Percentiles rank a stretch among this genome's conserved stretches.
phyloP scores from a whole-genome alignment of 2,113 vertebrate genomes.

The Mormoops blainvillei region DNA sequence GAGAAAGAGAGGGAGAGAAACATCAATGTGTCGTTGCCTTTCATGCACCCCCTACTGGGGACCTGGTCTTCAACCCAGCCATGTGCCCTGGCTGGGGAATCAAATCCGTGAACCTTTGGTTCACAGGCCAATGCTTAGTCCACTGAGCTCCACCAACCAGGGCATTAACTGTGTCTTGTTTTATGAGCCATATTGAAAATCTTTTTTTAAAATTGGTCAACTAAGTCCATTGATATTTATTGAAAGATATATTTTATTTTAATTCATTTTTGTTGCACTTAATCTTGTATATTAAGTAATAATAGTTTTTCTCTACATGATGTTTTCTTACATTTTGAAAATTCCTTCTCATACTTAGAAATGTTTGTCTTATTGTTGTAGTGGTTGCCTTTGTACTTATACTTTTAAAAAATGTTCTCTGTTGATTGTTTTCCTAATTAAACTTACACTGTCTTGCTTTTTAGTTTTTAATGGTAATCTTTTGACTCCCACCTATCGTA shows the following conservation, averaged over 20 bases:
- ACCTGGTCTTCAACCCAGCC: too few species aligned
- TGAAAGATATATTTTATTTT: background rate
- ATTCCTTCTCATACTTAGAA: background rate
- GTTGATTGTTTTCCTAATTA: background rate
- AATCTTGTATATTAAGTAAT: background rate
- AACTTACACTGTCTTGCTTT: background rate
- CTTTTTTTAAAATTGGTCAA: background rate
- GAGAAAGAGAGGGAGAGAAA: too few species aligned
- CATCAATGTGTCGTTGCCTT: too few species aligned
- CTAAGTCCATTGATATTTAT: background rate
- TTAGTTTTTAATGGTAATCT: background rate
- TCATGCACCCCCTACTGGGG: too few species aligned
- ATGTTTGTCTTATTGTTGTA: background rate
- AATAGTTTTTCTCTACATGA: background rate
- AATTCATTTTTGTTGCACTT: background rate
- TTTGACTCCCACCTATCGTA: background rate
- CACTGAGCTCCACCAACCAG: too few species aligned
- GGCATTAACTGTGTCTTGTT: background rate
- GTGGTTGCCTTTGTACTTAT: background rate
- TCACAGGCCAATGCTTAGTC: too few species aligned
- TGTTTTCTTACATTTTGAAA: background rate
- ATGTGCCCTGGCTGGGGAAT: too few species aligned
- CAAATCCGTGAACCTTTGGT: too few species aligned
- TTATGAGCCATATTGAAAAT: background rate
- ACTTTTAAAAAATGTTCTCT: background rate